Base-by-base conservation (phyloP, 2,113 vertebrate genomes). In the Malurus elegans region DNA sequence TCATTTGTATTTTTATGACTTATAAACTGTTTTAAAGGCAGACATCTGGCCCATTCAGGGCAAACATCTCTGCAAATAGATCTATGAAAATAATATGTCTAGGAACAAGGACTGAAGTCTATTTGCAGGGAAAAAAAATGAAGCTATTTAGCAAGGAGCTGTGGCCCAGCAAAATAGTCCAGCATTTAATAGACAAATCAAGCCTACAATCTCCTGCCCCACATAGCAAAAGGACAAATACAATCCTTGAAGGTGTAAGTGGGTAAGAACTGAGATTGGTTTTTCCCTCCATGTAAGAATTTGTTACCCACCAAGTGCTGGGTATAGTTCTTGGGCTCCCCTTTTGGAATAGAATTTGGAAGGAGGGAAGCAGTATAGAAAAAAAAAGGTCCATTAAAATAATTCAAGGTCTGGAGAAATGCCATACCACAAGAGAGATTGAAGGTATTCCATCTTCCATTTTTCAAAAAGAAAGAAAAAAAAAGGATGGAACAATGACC, bases 311-410 rank as follows among this genome's bases (percentile, higher is more conserved):
- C 6, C 12, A 62, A 51, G 7, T 67, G 19, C 58, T 85, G 38
- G 4, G 0, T 61, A 26, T 25, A 66, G 34, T 50, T 17, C 61
- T 3, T 0, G 13, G 14, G 1, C 6, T 67, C 17, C 31, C 7
- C 0, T 78, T 80, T 71, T 44, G 40, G 32, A 82, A 87, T 21
- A 47, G 50, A 42, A 62, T 69, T 62, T 69, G 23, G 51, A 83
- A 76, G 38, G 26, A 86, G 9, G 3, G 7, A 88, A 18, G 21
- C 19, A 85, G 10, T 61, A 58, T 7, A 82, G 44, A 9, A 61
- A 26, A 45, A 36, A n/a, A 16, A 29, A 18, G 2, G 3, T 38
- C 18, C 25, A 18, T 36, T 24, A 84, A 86, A 75, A 79, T 44
- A 67, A 65, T 69, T 75, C 34, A 88, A 58, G 29, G 4, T 1